phyloP scores from a whole-genome alignment of 2,113 vertebrate species.

The Burhinus bistriatus region DNA sequence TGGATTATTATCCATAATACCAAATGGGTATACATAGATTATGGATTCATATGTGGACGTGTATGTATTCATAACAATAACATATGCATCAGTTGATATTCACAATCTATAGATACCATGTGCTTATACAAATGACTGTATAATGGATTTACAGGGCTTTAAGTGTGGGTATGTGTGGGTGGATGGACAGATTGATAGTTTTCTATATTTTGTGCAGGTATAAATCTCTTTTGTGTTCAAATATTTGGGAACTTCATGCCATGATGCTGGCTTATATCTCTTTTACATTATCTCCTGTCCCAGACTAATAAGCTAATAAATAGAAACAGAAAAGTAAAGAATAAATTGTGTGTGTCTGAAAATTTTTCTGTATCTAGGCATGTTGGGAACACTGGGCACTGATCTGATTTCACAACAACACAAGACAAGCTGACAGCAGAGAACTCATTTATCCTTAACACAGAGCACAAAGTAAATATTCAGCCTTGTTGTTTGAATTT shows the following conservation, averaged over 20 bases:
- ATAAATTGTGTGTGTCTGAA: background rate
- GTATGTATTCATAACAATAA: background rate
- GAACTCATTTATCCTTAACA: conserved; percentile 48
- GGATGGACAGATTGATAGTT: background rate
- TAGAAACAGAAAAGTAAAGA: background rate
- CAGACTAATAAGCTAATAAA: background rate
- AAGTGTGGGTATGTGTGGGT: background rate
- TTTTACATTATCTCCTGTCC: background rate
- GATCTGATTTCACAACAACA: conserved; percentile 24
- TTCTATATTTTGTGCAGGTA: background rate
- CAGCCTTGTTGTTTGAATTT: conserved; percentile 53
- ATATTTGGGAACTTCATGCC: background rate
- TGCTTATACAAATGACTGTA: background rate
- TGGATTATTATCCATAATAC: background rate
- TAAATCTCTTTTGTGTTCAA: background rate
- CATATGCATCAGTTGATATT: background rate
- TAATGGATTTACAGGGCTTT: background rate
- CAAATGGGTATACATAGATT: background rate
- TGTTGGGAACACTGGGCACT: background rate
- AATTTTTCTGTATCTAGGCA: background rate
- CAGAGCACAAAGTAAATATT: conserved; percentile 44
- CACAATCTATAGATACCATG: background rate
- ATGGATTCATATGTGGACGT: background rate
- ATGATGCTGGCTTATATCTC: background rate
- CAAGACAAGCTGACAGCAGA: conserved; percentile 5